Percentiles rank a stretch among this genome's conserved stretches.
Conservation (phyloP, 2,888 invertebrate genomes). For the Pedicia rivosa region DNA sequence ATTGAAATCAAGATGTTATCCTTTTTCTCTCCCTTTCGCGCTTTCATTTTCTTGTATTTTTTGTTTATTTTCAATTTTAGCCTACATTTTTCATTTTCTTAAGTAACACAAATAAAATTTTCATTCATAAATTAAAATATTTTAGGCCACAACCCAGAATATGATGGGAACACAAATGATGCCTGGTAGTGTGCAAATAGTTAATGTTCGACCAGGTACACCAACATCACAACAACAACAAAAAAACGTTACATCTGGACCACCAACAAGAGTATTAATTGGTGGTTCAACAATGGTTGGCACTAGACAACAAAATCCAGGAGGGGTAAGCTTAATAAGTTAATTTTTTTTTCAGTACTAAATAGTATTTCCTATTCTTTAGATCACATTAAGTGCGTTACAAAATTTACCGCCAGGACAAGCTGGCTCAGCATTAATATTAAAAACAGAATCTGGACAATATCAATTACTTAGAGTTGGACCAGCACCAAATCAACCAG, state of each 20-base stretch:
- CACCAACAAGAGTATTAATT: slow-evolving; percentile 69
- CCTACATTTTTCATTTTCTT: not conserved
- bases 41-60: too few species aligned
- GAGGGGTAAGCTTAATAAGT: slow-evolving; percentile 26
- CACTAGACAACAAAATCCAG: slow-evolving; percentile 63
- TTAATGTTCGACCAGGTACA: slow-evolving; percentile 65
- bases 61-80: not conserved
- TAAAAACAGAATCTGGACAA: slow-evolving; percentile 95
- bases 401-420: slow-evolving; percentile 76
- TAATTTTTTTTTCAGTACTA: not conserved
- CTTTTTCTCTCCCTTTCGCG: too few species aligned
- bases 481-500: slow-evolving; percentile 50
- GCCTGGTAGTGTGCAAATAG: slow-evolving; percentile 65
- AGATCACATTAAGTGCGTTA: slow-evolving; percentile 76
- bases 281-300: slow-evolving; percentile 70
- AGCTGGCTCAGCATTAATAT: slow-evolving; percentile 71
- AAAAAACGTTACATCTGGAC: slow-evolving; percentile 60
- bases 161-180: slow-evolving; percentile 43
- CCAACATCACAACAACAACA: slow-evolving; percentile 48
- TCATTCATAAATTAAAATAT: too few species aligned
- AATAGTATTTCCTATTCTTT: slow-evolving; percentile 23
- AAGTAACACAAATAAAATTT: too few species aligned
- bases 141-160: slow-evolving; percentile 22
- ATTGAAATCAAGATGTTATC: not conserved
- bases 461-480: slow-evolving; percentile 84